phyloP scores from a whole-genome alignment of 2,888 invertebrate genomes.

The Neria commutata region DNA sequence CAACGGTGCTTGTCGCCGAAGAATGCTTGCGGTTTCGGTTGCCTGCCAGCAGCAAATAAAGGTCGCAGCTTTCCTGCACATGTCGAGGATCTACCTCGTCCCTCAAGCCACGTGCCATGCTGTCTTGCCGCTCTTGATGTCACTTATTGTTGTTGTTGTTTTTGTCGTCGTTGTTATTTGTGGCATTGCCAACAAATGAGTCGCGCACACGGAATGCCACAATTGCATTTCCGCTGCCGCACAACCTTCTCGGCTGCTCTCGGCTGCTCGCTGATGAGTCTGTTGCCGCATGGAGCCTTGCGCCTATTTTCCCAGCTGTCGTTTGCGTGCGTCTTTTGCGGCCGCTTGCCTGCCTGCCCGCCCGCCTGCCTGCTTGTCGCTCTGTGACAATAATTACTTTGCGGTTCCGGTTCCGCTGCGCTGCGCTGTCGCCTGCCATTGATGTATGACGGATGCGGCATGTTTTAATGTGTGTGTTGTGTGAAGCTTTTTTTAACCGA shows the following conservation, averaged over 20 bases:
- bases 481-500: no score
- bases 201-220: not conserved
- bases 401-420: conserved; percentile 17
- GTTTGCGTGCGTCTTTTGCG: not conserved
- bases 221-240: not conserved
- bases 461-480: conserved; percentile 6
- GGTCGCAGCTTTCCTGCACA: no score
- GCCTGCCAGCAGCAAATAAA: no score
- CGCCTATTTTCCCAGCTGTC: not conserved
- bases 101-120: no score
- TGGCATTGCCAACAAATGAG: not conserved
- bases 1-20: no score
- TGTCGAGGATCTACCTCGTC: no score
- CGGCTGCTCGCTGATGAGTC: no score
- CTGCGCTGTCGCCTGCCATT: not conserved
- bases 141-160: no score
- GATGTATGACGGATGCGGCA: conserved; percentile 5
- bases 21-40: no score
- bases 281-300: not conserved
- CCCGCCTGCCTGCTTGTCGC: not conserved
- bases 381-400: conserved; percentile 35
- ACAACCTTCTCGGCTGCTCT: no score
- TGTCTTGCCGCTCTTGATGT: no score
- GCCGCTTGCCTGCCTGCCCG: not conserved
- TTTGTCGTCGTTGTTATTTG: no score